A percentile compares a stretch with the other conserved stretches of the same genome.
These are phyloP conservation scores for Mesopsocus fuscifrons DNA, from an alignment of 2,888 invertebrate species.

Conservation along the genomic window DNA sequence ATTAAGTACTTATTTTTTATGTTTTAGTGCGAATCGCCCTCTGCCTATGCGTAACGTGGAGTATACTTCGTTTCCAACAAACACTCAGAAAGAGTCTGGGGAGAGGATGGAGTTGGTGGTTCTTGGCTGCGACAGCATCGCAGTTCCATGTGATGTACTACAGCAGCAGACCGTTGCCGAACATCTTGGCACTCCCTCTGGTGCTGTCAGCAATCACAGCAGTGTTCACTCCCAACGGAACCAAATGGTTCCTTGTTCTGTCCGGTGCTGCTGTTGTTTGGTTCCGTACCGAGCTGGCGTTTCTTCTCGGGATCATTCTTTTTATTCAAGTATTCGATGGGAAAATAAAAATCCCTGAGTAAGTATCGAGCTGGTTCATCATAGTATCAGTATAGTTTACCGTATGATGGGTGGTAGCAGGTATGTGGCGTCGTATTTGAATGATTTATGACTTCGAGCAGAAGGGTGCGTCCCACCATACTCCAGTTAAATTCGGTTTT, in stretches of 20 bases:
- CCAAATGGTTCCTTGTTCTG: conserved; percentile 48
- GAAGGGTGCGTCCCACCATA: too few relatives aligned
- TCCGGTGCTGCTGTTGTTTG: conserved; percentile 79
- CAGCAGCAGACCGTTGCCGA: conserved; percentile 82
- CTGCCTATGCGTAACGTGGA: conserved; percentile 50
- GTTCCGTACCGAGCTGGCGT: conserved; percentile 73
- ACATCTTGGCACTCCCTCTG: conserved; percentile 78
- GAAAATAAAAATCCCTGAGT: conserved; percentile 48
- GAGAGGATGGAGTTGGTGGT: conserved; percentile 57
- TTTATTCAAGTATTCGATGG: conserved; percentile 56
- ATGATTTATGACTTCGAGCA: too few relatives aligned
- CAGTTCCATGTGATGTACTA: conserved; percentile 99
- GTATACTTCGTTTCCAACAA: conserved; percentile 53
- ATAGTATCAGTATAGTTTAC: too few relatives aligned
- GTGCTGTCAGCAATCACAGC: conserved; percentile 68
- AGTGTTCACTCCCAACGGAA: conserved; percentile 62
- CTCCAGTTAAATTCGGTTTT: too few relatives aligned
- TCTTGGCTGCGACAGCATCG: conserved; percentile 60
- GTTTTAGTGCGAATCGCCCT: conserved; percentile 64
- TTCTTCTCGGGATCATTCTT: conserved; percentile 72
- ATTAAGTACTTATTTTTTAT: too few relatives aligned
- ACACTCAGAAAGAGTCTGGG: conserved; percentile 65
- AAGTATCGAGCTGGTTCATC: conserved; percentile 22
- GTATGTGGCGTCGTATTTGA: too few relatives aligned
- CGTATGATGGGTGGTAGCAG: too few relatives aligned